Percentiles rank a stretch among this genome's conserved stretches.
These are phyloP conservation scores for Lagodon rhomboides DNA, from an alignment of 2,797 vertebrate species.

Conservation along the genomic window DNA sequence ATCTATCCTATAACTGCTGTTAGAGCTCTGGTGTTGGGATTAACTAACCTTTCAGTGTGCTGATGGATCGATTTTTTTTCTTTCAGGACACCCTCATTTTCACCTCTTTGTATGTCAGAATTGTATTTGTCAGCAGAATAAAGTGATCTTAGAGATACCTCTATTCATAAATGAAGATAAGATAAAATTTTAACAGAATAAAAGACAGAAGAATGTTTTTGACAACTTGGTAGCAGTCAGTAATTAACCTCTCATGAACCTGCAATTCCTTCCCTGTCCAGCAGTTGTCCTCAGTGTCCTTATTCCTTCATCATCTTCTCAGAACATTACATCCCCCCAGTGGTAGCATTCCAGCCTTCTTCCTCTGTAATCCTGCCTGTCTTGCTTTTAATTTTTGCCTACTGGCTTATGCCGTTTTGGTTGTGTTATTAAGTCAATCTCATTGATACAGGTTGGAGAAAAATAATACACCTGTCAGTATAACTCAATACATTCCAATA, in stretches of 20 bases:
- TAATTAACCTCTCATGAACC: not conserved
- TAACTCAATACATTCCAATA: no score
- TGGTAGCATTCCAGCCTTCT: not conserved
- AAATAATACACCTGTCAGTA: not conserved
- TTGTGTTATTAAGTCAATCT: not conserved
- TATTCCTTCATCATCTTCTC: not conserved
- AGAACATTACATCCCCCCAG: no score
- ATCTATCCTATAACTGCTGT: constrained; percentile 13
- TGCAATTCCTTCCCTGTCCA: not conserved
- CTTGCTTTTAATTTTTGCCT: not conserved
- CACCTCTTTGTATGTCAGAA: not conserved
- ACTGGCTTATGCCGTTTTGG: not conserved
- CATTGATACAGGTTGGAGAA: not conserved
- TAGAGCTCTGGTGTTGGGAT: constrained; percentile 20
- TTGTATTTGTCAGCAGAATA: not conserved
- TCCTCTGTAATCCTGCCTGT: not conserved
- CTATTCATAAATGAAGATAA: not conserved
- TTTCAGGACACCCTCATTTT: not conserved
- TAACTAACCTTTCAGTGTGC: constrained; percentile 30
- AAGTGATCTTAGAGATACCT: not conserved
- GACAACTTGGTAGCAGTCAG: not conserved
- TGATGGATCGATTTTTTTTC: constrained; percentile 15
- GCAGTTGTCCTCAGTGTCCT: no score
- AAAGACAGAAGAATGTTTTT: not conserved
- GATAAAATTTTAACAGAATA: not conserved